Evolutionary conservation across 2,888 invertebrate species (phyloP).

Genomic region (Coenonympha glycerion): DNA sequence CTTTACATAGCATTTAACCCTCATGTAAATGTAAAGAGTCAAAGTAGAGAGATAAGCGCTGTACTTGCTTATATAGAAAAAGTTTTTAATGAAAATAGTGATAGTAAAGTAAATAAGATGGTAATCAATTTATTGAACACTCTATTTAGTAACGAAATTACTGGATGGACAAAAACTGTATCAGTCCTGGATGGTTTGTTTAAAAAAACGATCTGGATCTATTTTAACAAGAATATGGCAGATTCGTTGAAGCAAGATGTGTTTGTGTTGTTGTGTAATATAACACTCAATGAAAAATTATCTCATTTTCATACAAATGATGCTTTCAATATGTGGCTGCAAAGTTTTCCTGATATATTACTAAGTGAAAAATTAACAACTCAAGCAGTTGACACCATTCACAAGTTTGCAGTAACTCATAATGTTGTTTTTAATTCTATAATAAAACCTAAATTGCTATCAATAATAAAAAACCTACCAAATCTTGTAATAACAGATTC

Average conservation of each 20-base stretch:
- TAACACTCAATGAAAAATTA: constrained; percentile 60
- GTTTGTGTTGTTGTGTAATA: constrained; percentile 61
- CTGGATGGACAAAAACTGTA: constrained; percentile 54
- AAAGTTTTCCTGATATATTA: constrained; percentile 74
- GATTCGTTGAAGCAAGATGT: constrained; percentile 52
- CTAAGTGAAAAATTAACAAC: constrained; percentile 64
- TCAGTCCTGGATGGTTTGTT: constrained; percentile 53
- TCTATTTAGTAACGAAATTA: constrained; percentile 52
- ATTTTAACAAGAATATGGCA: constrained; percentile 47
- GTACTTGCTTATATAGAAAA: constrained; percentile 73
- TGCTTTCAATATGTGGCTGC: constrained; percentile 69
- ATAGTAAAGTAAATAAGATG: constrained; percentile 41
- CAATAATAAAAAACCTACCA: constrained; percentile 68
- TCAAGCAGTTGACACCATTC: constrained; percentile 73
- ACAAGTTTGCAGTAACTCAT: constrained; percentile 74
- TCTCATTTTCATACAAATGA: constrained; percentile 52
- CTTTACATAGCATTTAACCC: constrained; percentile 69
- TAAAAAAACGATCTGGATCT: constrained; percentile 54
- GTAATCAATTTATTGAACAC: constrained; percentile 51
- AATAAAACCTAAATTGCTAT: constrained; percentile 54
- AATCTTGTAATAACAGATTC: constrained; percentile 54
- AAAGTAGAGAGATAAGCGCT: constrained; percentile 48
- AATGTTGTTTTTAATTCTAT: constrained; percentile 68
- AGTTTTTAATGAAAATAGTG: constrained; percentile 47
- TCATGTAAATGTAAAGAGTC: constrained; percentile 52